Evolutionary conservation across 2,797 vertebrate species (phyloP).

Genomic region (Pseudomugil gertrudae): DNA sequence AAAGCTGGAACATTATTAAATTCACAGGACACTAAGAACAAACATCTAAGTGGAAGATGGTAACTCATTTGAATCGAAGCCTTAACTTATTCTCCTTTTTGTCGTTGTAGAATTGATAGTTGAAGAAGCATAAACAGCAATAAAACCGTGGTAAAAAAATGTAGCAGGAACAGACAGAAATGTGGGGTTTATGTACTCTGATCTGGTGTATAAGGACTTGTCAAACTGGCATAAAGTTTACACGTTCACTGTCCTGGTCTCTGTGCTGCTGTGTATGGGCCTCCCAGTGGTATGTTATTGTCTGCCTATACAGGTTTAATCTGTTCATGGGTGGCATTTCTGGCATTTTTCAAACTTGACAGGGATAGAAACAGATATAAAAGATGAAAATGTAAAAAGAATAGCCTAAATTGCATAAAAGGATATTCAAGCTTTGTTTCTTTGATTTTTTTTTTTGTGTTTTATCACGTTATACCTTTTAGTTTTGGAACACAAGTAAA

Average conservation of each 20-base stretch:
- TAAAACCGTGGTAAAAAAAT: not conserved
- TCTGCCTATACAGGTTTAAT: constrained; percentile 38
- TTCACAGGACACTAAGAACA: not conserved
- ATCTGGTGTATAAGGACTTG: constrained; percentile 28
- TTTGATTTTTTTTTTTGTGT: not conserved
- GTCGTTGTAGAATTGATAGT: not conserved
- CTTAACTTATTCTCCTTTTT: not conserved
- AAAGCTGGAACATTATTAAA: not conserved
- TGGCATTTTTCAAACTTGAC: constrained; percentile 34
- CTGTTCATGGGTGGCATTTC: constrained; percentile 39
- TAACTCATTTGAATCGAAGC: too few relatives aligned
- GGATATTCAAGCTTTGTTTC: not conserved
- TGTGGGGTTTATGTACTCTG: constrained; percentile 17
- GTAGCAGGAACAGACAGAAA: not conserved
- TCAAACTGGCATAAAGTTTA: constrained; percentile 54
- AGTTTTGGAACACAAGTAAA: not conserved
- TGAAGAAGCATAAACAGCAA: not conserved
- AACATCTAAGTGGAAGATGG: too few relatives aligned
- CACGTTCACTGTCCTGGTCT: constrained; percentile 23
- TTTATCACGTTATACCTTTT: not conserved
- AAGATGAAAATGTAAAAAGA: not conserved
- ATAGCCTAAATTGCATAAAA: not conserved
- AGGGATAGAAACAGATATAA: not conserved
- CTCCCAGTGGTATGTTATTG: constrained; percentile 59
- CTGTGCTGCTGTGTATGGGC: constrained; percentile 23